A percentile compares a stretch with the other conserved stretches of the same genome.
phyloP scores from a whole-genome alignment of 2,888 invertebrate genomes.

The Malthinus seriepunctatus region DNA sequence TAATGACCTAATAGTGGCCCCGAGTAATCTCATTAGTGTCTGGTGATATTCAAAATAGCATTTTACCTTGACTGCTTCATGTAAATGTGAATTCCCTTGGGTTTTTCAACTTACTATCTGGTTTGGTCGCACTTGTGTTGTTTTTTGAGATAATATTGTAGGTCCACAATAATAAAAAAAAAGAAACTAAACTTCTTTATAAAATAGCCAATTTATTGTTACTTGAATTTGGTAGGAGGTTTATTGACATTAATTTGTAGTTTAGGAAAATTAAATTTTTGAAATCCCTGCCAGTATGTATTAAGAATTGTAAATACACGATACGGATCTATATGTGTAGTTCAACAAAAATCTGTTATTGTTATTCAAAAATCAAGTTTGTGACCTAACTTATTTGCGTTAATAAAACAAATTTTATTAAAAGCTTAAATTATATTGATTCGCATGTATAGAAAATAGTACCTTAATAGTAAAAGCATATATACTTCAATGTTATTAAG shows the following conservation, averaged over 20 bases:
- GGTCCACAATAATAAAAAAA: slow-evolving; percentile 13
- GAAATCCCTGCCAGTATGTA: slow-evolving; percentile 49
- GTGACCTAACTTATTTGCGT: slow-evolving; percentile 58
- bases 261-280: slow-evolving; percentile 50
- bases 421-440: slow-evolving; percentile 11
- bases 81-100: slow-evolving; percentile 48
- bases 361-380: slow-evolving; percentile 53
- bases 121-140: slow-evolving; percentile 49
- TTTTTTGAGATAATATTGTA: slow-evolving; percentile 41
- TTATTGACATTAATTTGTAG: slow-evolving; percentile 55
- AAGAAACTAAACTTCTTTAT: slow-evolving; percentile 42
- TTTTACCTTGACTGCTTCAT: slow-evolving; percentile 41
- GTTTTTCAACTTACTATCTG: slow-evolving; percentile 41
- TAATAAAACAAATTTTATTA: slow-evolving; percentile 56
- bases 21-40: slow-evolving; percentile 45
- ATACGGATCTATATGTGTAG: slow-evolving; percentile 54
- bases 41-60: slow-evolving; percentile 34
- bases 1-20: slow-evolving; percentile 36
- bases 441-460: too few species aligned
- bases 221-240: slow-evolving; percentile 53
- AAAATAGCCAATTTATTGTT: slow-evolving; percentile 50
- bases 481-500: too few species aligned
- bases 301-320: slow-evolving; percentile 52
- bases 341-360: slow-evolving; percentile 52
- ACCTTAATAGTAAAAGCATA: too few species aligned